Evolutionary conservation across 2,113 vertebrate species (phyloP), one percentile per base, ranked within the genome.

Genomic region (Tauraco erythrolophus): DNA sequence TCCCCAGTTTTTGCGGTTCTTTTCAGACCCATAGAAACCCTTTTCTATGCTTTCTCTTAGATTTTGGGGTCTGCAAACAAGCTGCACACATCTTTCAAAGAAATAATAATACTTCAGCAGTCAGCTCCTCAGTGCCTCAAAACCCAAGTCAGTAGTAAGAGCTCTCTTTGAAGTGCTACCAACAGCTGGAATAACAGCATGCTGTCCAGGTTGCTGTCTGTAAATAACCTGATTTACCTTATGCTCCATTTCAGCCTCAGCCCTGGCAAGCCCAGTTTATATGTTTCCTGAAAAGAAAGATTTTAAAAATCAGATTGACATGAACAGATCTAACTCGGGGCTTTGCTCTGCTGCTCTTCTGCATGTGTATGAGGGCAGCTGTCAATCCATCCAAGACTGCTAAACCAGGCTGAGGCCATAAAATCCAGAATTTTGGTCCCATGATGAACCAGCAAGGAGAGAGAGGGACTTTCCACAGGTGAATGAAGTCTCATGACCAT

Each of bases 181-280:
- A 92, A 37, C 76, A 90, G 94, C 88, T 94, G 88, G 45, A 94
- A 74, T 50, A 93, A 82, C 66, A 94, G 54, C 57, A 41, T 37
- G 18, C 48, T 85, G 48, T 41, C 5, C 6, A 87, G 62, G 58
- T 65, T 91, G 69, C 84, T 86, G n/a, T 57, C 69, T 77, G 64
- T 53, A 88, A 82, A 92, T 60, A 85, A 94, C 39, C 74, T 45
- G 43, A 88, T 82, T 82, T 60, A 93, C 43, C 70, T 92, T 60
- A 65, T 25, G 50, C 50, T 83, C 30, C 54, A 37, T 85, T 90
- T 87, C 64, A 48, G 4, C 71, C 66, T 53, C 31, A 65, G 75
- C 27, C n/a, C 37, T 45, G 30, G 41, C 43, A 71, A 92, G 22
- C 18, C 28, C 14, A 35, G 21, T 69, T 78, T 65, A 4, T 35